Evolutionary conservation across 2,113 vertebrate genomes (phyloP), one percentile per base, ranked within the genome.

Genomic region (Nestor notabilis): DNA sequence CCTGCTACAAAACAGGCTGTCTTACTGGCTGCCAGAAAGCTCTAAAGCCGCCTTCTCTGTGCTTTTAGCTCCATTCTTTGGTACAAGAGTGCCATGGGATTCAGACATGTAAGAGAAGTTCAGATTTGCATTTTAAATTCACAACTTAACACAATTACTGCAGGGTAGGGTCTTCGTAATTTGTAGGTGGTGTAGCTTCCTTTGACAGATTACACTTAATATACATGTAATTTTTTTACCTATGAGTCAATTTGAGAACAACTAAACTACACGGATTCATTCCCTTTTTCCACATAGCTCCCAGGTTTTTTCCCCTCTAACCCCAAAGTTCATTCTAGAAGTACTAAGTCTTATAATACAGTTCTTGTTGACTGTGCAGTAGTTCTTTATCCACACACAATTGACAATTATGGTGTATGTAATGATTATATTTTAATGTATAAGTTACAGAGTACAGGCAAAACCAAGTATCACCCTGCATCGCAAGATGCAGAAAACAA

Each of bases 61-160:
- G 25, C 21, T 61, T 13, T 65, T 47, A 56, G 41, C 24, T 69
- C 44, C 41, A 21, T 17, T 84, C 52, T 69, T 52, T 56, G n/a
- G 29, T 39, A 70, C 0, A 1, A n/a, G 27, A 49, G 24, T 0
- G 2, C 31, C 39, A 29, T 1, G 6, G 16, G 27, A 80, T 78
- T 87, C 55, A 29, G 4, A 35, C 0, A 0, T 27, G 35, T 2
- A 79, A 28, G 6, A 80, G 17, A 83, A 58, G 31, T 69, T 50
- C 0, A 3, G 33, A 64, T 60, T 56, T 7, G 6, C 41, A 49
- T 79, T 89, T 93, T 65, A 77, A 66, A 86, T 75, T 78, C 33
- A 66, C 55, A 79, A 6, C 3, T 81, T 39, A 10, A 7, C 47
- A 47, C 7, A 74, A 70, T 33, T 47, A 69, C 41, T 74, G 39